These are phyloP conservation scores for Oppia nitens DNA, from an alignment of 1,140 invertebrate species.

Conservation along the genomic window DNA sequence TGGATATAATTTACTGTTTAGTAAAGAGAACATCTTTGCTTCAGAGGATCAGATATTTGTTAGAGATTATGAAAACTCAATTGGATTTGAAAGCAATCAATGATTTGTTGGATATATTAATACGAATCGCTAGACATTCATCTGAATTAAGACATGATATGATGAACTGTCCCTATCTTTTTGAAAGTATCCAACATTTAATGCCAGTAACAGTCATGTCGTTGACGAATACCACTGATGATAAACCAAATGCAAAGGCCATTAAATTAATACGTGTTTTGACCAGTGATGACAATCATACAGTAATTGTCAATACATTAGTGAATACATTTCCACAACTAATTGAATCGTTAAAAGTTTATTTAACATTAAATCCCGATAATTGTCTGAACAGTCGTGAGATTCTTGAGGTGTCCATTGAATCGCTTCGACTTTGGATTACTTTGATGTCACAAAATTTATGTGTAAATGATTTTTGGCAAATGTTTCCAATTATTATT, in stretches of 20 bases:
- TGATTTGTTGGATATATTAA: slow-evolving; percentile 17
- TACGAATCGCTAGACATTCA: slow-evolving; percentile 16
- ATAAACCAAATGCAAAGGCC: not conserved
- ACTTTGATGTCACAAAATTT: not conserved
- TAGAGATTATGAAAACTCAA: not conserved
- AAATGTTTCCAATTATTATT: slow-evolving; percentile 11
- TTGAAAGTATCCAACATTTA: slow-evolving; percentile 2
- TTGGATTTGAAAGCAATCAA: not conserved
- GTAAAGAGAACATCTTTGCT: slow-evolving; percentile 16
- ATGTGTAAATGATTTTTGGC: not conserved
- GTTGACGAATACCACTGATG: too few relatives aligned
- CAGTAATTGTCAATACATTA: not conserved
- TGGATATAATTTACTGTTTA: slow-evolving; percentile 13
- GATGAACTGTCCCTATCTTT: slow-evolving; percentile 6
- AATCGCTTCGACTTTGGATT: slow-evolving; percentile 13
- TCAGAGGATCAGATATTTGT: slow-evolving; percentile 2
- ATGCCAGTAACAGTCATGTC: not conserved
- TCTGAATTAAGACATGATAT: not conserved
- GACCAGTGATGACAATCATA: not conserved
- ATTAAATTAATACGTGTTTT: slow-evolving; percentile 14
- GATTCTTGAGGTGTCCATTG: slow-evolving; percentile 12
- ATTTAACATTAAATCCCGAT: slow-evolving; percentile 10
- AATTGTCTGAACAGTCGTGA: not conserved
- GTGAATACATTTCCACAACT: slow-evolving; percentile 4
- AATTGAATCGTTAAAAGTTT: slow-evolving; percentile 10